Evolutionary conservation across 1,140 invertebrate species (phyloP), one percentile per base, ranked within the genome.

Genomic region (Platorchestia sp.): DNA sequence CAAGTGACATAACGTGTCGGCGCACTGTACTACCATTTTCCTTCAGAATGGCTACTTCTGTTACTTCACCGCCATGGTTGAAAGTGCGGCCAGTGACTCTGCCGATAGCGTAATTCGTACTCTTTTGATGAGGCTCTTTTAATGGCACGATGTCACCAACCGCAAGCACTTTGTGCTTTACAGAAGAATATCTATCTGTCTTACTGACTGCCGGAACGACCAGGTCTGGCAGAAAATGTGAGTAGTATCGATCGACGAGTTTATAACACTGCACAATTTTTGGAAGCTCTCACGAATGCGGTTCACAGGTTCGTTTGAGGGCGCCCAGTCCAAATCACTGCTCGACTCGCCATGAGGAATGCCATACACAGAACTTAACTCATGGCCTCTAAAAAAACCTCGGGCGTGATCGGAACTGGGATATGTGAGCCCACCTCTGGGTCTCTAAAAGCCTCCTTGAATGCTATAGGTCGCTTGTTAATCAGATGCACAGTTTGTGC

Each of bases 401-500:
- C n/a, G n/a, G n/a, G n/a, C n/a, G n/a, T n/a, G n/a, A n/a, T n/a
- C n/a, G n/a, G n/a, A n/a, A n/a, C n/a, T n/a, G n/a, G n/a, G n/a
- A n/a, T n/a, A n/a, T n/a, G n/a, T n/a, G n/a, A n/a, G n/a, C n/a
- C n/a, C n/a, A n/a, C n/a, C n/a, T n/a, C n/a, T n/a, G n/a, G n/a
- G n/a, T n/a, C n/a, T n/a, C n/a, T n/a, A n/a, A n/a, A n/a, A n/a
- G n/a, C n/a, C n/a, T n/a, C n/a, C n/a, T 91, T 91, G n/a, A 91
- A 91, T 91, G 90, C 90, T 91, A 91, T n/a, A 16, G 90, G 90
- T 27, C 45, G 14, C 27, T 91, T 42, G n/a, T 91, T 91, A 27
- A 91, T n/a, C 90, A 91, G 90, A 91, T n/a, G n/a, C n/a, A n/a
- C n/a, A 91, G n/a, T 91, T 91, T 91, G 90, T 42, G 90, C 90